Conservation (phyloP, 2,113 vertebrate genomes). For the Platysternon megacephalum region DNA sequence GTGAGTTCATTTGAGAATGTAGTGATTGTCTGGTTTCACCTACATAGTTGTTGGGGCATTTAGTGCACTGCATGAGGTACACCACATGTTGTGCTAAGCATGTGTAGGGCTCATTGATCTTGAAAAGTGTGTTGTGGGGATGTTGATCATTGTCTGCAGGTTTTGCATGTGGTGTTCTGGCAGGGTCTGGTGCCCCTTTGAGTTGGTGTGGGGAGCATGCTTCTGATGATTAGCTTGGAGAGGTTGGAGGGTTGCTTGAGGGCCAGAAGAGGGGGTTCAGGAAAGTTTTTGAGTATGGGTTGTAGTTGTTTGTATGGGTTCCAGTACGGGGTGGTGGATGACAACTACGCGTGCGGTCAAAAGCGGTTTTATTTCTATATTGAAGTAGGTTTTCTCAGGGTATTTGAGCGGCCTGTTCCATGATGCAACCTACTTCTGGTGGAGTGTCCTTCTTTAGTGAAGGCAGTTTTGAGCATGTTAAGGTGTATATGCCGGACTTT, state of each 20-base stretch:
- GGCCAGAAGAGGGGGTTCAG: neutral
- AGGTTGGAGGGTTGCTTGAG: neutral
- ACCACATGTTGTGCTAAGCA: neutral
- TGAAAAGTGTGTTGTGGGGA: neutral
- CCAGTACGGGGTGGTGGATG: neutral
- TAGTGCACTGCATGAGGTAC: neutral
- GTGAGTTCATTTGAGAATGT: neutral
- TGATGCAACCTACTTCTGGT: neutral
- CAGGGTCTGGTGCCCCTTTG: neutral
- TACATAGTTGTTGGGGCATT: neutral
- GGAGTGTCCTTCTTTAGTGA: neutral
- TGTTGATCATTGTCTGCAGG: neutral
- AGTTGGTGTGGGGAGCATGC: neutral
- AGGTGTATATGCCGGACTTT: neutral
- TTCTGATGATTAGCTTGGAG: neutral
- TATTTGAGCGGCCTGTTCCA: neutral
- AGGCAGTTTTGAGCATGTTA: neutral
- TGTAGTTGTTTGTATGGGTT: neutral
- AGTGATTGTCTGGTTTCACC: neutral
- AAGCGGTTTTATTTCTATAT: neutral
- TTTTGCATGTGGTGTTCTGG: neutral
- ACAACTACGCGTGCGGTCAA: neutral
- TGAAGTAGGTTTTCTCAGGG: neutral
- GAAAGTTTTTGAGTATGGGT: neutral
- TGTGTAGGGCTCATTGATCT: neutral